phyloP scores from a whole-genome alignment of 2,113 vertebrate genomes.

The Thamnaconus septentrionalis region DNA sequence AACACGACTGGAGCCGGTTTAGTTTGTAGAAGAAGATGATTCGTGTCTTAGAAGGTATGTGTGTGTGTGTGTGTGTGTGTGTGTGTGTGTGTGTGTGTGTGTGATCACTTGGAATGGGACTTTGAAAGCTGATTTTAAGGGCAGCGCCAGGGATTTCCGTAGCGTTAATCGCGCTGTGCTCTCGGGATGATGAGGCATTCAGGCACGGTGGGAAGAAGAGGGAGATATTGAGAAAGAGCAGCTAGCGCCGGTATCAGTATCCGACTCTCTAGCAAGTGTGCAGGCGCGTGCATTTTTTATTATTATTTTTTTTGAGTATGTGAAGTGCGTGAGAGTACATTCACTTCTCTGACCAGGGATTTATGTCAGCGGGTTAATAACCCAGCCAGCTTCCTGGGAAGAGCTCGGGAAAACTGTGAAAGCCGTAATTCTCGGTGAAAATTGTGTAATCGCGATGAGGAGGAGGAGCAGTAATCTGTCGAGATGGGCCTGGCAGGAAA shows the following conservation, averaged over 20 bases:
- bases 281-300: background rate
- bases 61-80: conserved; percentile 4
- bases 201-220: conserved; percentile 4
- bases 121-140: conserved; percentile 45
- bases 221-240: background rate
- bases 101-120: conserved; percentile 42
- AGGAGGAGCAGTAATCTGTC: conserved; percentile 61
- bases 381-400: conserved; percentile 34
- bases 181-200: conserved; percentile 4
- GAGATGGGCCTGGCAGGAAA: conserved; percentile 55
- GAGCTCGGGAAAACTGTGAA: conserved; percentile 35
- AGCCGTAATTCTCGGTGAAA: conserved; percentile 60
- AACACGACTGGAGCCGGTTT: conserved; percentile 10
- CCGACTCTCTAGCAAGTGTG: background rate
- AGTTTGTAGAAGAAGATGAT: background rate
- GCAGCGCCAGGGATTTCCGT: conserved; percentile 42
- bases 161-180: conserved; percentile 35
- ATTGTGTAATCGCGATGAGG: conserved; percentile 54
- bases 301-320: conserved; percentile 19
- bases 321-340: conserved; percentile 25
- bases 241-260: conserved; percentile 13
- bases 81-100: conserved; percentile 15
- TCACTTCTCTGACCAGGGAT: conserved; percentile 53
- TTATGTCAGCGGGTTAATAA: conserved; percentile 63
- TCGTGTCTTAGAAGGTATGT: conserved; percentile 8